phyloP scores from a whole-genome alignment of 2,113 vertebrate genomes.

The Gobio gobio region DNA sequence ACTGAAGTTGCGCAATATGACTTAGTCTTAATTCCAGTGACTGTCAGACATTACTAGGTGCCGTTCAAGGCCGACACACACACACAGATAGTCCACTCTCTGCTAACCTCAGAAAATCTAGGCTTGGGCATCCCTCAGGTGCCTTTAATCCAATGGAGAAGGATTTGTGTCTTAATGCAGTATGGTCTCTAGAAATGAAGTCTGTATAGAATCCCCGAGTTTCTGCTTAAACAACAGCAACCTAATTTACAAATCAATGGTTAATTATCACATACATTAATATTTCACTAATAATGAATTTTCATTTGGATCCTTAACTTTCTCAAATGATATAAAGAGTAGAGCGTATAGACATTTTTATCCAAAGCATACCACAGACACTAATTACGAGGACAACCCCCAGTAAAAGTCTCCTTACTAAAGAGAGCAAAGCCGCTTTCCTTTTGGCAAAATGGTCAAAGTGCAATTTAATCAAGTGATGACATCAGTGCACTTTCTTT shows the following conservation, averaged over 20 bases:
- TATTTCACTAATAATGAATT: neutral
- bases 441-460: neutral
- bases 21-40: neutral
- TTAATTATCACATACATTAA: neutral
- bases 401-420: neutral
- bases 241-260: neutral
- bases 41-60: neutral
- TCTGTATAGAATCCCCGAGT: neutral
- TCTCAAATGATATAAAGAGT: too few relatives aligned
- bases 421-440: neutral
- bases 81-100: neutral
- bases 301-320: neutral
- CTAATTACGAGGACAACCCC: neutral
- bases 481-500: neutral
- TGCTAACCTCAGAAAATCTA: slow-evolving; percentile 10
- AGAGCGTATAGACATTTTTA: neutral
- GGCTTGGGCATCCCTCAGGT: neutral
- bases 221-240: neutral
- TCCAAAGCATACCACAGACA: neutral
- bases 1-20: slow-evolving; percentile 14
- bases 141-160: slow-evolving; percentile 27
- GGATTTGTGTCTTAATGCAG: slow-evolving; percentile 18
- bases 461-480: neutral
- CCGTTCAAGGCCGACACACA: neutral
- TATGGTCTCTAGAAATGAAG: neutral